Evolutionary conservation across 2,797 vertebrate species (phyloP).

Genomic region (Salmo trutta): DNA sequence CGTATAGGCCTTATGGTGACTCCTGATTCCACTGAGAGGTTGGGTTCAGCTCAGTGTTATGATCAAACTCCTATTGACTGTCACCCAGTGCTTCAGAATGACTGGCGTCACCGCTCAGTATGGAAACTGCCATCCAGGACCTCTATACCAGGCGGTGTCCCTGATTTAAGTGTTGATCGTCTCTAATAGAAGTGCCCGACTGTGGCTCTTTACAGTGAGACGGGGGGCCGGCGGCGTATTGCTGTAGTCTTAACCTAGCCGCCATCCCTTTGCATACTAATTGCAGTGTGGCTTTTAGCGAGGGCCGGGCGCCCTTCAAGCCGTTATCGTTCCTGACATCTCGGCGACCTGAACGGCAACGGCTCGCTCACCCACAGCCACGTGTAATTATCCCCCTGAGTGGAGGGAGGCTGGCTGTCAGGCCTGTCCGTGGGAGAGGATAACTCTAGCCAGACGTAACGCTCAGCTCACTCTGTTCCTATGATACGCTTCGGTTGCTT

Average conservation of each 20-base stretch:
- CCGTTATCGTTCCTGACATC: background rate
- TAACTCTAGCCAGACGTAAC: background rate
- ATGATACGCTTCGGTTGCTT: too few relatives aligned
- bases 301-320: background rate
- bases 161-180: too few relatives aligned
- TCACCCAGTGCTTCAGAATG: background rate
- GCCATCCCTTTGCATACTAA: slow-evolving; percentile 8
- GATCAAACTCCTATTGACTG: slow-evolving; percentile 7
- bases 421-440: background rate
- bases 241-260: background rate
- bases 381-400: slow-evolving; percentile 5
- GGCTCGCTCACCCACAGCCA: slow-evolving; percentile 8
- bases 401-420: background rate
- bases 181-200: background rate
- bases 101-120: too few relatives aligned
- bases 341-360: slow-evolving; percentile 2
- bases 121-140: too few relatives aligned
- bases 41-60: background rate
- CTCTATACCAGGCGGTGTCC: too few relatives aligned
- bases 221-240: background rate
- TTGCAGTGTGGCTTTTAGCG: background rate
- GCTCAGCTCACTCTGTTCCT: background rate
- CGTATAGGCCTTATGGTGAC: too few relatives aligned
- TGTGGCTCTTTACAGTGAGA: background rate
- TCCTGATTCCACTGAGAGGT: too few relatives aligned